Evolutionary conservation across 1,140 invertebrate genomes (phyloP).

Genomic region (Bombus balteatus): DNA sequence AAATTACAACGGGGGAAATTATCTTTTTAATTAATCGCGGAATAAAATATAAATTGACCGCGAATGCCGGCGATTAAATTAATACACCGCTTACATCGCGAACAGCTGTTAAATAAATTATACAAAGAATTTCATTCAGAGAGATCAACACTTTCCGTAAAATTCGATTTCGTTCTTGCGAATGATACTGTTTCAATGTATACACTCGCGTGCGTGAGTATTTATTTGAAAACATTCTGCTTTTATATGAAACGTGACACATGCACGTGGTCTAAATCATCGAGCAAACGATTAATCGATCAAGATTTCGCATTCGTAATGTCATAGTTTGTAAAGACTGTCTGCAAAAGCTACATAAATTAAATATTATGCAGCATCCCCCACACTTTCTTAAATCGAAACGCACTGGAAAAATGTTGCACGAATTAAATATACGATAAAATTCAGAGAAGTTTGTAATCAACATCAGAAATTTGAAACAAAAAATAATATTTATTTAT

Average conservation of each 20-base stretch:
- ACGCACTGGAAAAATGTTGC: too few species aligned
- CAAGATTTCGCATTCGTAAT: neutral
- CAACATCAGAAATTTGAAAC: too few species aligned
- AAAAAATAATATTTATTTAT: too few species aligned
- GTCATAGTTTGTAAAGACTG: neutral
- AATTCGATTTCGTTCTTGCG: neutral
- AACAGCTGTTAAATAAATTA: conserved; percentile 38
- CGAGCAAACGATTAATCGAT: neutral
- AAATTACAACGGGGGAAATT: conserved; percentile 40
- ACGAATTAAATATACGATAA: too few species aligned
- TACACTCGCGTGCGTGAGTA: neutral
- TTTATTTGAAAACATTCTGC: neutral
- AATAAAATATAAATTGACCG: conserved; percentile 42
- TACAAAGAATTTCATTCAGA: conserved; percentile 10
- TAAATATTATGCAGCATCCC: too few species aligned
- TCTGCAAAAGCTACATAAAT: neutral
- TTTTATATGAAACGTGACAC: neutral
- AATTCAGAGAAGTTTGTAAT: too few species aligned
- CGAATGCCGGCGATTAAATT: conserved; percentile 29
- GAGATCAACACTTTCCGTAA: neutral
- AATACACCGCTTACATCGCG: conserved; percentile 2
- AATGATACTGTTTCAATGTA: neutral
- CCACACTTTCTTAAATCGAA: too few species aligned
- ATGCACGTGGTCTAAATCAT: neutral
- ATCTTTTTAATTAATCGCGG: conserved; percentile 53